Percentiles rank a stretch among this genome's conserved stretches.
These are phyloP conservation scores for Psammodynastes pulverulentus DNA, from an alignment of 2,113 vertebrate genomes.

Conservation along the genomic window DNA sequence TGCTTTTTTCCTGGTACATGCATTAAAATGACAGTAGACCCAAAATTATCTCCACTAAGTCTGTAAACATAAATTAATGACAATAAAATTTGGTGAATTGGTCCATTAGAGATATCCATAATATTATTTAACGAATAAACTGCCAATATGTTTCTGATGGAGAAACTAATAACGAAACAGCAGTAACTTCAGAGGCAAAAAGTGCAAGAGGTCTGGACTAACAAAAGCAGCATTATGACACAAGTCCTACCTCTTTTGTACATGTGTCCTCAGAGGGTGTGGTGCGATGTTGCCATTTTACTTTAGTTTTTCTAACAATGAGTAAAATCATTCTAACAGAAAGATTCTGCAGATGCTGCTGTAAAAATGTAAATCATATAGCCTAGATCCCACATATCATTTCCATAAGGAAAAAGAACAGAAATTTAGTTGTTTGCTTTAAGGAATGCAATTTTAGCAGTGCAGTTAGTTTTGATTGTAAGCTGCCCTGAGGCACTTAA, in stretches of 20 bases:
- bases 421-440: not conserved
- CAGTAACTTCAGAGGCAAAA: not conserved
- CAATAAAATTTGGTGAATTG: not conserved
- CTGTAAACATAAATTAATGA: not conserved
- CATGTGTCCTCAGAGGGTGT: not conserved
- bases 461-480: not conserved
- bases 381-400: not conserved
- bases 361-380: not conserved
- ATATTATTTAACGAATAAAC: not conserved
- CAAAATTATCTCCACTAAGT: not conserved
- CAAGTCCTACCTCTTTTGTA: not conserved
- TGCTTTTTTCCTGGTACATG: not conserved
- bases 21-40: not conserved
- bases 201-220: not conserved
- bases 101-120: not conserved
- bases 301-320: not conserved
- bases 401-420: not conserved
- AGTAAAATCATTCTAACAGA: not conserved
- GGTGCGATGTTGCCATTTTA: not conserved
- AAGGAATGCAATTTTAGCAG: not conserved
- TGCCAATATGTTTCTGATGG: not conserved
- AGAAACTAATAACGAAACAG: not conserved
- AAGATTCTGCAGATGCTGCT: not conserved
- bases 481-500: not conserved
- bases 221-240: not conserved